These are phyloP conservation scores for Leucophora obtusa DNA, from an alignment of 2,888 invertebrate genomes.

Conservation along the genomic window DNA sequence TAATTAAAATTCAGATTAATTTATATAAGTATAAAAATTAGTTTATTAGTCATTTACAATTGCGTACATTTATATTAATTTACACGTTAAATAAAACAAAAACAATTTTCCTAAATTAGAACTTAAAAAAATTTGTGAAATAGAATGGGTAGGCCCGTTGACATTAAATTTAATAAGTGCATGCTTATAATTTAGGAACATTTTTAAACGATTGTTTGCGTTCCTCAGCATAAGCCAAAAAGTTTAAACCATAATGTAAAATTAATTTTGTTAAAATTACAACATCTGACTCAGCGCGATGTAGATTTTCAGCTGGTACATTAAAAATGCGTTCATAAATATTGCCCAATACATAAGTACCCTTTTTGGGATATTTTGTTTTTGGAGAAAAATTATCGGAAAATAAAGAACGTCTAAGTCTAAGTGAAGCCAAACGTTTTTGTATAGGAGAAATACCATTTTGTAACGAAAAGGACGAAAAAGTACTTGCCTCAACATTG, in stretches of 20 bases:
- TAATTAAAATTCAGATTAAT: too few species aligned
- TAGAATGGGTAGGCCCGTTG: too few species aligned
- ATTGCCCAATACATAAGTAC: constrained; percentile 80
- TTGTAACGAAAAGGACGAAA: constrained; percentile 62
- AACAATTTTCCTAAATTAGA: too few species aligned
- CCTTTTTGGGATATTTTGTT: constrained; percentile 70
- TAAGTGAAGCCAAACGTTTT: constrained; percentile 10
- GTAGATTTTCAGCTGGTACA: constrained; percentile 79
- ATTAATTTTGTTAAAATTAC: constrained; percentile 83
- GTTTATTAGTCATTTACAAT: too few species aligned
- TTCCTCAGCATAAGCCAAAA: constrained; percentile 80
- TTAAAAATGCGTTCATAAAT: constrained; percentile 81
- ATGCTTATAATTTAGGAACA: constrained; percentile 50
- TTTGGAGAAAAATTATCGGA: constrained; percentile 49
- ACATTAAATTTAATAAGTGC: neutral
- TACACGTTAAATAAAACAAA: too few species aligned
- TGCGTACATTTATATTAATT: too few species aligned
- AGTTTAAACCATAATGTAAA: constrained; percentile 80
- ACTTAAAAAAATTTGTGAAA: too few species aligned
- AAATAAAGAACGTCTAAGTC: constrained; percentile 34
- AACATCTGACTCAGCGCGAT: constrained; percentile 86
- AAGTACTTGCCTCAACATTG: neutral
- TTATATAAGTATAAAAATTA: too few species aligned
- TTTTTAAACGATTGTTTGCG: constrained; percentile 71
- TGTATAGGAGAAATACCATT: constrained; percentile 47